Evolutionary conservation across 2,888 invertebrate genomes (phyloP).

Genomic region (Ophion slaviceki): DNA sequence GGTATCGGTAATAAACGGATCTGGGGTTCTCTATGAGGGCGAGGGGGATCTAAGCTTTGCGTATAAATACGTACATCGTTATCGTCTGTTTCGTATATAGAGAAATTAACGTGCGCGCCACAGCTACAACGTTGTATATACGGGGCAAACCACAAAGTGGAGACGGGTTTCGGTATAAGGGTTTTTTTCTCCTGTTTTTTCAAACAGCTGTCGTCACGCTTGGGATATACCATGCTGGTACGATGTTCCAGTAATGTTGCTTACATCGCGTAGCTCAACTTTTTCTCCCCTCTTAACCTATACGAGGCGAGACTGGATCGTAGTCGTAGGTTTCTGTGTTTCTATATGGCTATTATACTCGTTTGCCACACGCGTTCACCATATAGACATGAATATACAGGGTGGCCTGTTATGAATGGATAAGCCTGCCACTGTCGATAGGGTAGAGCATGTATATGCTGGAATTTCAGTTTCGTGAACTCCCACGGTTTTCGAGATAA

Average conservation of each 20-base stretch:
- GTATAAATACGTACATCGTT: constrained; percentile 34
- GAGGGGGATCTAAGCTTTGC: constrained; percentile 18
- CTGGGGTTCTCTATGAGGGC: not conserved
- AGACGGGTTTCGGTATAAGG: constrained; percentile 35
- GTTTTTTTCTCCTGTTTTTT: constrained; percentile 26
- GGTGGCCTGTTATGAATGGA: too few species aligned
- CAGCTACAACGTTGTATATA: constrained; percentile 40
- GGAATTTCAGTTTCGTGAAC: too few species aligned
- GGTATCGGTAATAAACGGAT: constrained; percentile 23
- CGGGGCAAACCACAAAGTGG: constrained; percentile 54
- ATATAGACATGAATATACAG: not conserved
- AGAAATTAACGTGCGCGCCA: constrained; percentile 57
- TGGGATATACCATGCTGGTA: constrained; percentile 32
- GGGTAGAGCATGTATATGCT: too few species aligned
- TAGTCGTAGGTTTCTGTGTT: constrained; percentile 44
- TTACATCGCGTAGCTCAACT: constrained; percentile 41
- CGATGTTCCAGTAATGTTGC: constrained; percentile 24
- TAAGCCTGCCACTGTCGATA: too few species aligned
- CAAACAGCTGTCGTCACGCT: constrained; percentile 63
- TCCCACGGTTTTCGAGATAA: too few species aligned
- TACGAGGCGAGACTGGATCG: constrained; percentile 40
- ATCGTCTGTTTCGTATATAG: constrained; percentile 52
- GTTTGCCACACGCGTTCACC: constrained; percentile 41
- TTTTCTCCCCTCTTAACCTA: constrained; percentile 19
- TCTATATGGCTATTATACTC: constrained; percentile 31